Percentiles rank a stretch among this genome's conserved stretches.
phyloP scores from a whole-genome alignment of 2,797 vertebrate genomes.

The Takifugu ocellatus region DNA sequence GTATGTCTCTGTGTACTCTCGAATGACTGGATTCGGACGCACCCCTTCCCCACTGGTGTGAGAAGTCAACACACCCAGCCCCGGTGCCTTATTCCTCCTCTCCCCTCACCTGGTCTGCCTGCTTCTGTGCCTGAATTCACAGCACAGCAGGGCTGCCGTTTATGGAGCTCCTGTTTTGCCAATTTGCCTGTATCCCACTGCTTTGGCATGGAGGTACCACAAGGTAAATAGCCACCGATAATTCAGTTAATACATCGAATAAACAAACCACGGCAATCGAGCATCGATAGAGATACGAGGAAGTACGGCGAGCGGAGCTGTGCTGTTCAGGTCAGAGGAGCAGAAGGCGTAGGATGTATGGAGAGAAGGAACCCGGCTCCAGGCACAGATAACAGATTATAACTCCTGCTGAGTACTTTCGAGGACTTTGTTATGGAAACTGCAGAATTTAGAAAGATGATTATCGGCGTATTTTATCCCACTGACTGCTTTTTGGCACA shows the following conservation, averaged over 20 bases:
- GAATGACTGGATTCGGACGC: constrained; percentile 3
- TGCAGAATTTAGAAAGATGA: no score
- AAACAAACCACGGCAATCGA: constrained; percentile 53
- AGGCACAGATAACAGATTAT: no score
- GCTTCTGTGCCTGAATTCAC: constrained; percentile 34
- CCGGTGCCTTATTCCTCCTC: not conserved
- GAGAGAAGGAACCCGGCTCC: no score
- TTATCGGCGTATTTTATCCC: no score
- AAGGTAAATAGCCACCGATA: constrained; percentile 54
- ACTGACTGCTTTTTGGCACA: no score
- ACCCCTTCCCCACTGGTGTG: not conserved
- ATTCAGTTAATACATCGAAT: constrained; percentile 62
- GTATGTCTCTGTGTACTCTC: constrained; percentile 63
- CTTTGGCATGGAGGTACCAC: constrained; percentile 43
- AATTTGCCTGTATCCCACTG: constrained; percentile 49
- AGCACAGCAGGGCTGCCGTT: constrained; percentile 47
- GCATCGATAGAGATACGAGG: constrained; percentile 36
- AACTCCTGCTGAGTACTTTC: no score
- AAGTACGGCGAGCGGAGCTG: constrained; percentile 34
- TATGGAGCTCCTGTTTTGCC: constrained; percentile 46
- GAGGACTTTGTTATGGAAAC: no score
- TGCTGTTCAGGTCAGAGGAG: constrained; percentile 31
- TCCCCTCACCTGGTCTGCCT: constrained; percentile 11
- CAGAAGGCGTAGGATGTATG: not conserved
- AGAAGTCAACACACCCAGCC: constrained; percentile 19